Evolutionary conservation across 2,888 invertebrate species (phyloP).

Genomic region (Phalera bucephala): DNA sequence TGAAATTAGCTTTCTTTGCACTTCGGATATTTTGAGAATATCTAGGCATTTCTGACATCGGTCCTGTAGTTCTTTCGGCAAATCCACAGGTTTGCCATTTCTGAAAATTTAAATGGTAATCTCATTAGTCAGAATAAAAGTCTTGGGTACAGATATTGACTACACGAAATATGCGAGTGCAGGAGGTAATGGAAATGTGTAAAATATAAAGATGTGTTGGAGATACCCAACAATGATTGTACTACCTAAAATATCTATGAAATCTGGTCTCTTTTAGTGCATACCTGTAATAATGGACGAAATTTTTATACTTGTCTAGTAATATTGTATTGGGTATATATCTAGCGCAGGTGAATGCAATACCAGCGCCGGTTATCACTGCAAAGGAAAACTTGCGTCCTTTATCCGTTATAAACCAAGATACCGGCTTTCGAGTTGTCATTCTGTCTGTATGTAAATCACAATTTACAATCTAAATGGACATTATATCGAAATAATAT

Average conservation of each 20-base stretch:
- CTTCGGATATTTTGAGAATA: slow-evolving; percentile 79
- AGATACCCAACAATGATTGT: no score
- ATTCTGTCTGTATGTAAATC: no score
- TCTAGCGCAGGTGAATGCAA: slow-evolving; percentile 77
- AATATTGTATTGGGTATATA: slow-evolving; percentile 85
- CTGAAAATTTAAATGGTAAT: slow-evolving; percentile 60
- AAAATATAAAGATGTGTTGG: no score
- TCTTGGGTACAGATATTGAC: neutral
- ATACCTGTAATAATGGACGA: slow-evolving; percentile 85
- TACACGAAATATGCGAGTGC: neutral
- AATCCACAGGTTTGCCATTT: slow-evolving; percentile 81
- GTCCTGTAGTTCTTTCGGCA: slow-evolving; percentile 73
- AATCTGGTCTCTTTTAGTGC: no score
- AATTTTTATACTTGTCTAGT: slow-evolving; percentile 83
- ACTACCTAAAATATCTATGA: no score
- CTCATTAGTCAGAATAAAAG: no score
- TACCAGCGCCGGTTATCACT: slow-evolving; percentile 63
- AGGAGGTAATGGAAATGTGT: no score
- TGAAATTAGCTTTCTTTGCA: slow-evolving; percentile 74
- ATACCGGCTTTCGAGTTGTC: slow-evolving; percentile 52
- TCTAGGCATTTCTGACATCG: slow-evolving; percentile 83
- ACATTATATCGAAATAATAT: no score
- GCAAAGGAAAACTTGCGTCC: slow-evolving; percentile 80
- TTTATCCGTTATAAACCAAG: slow-evolving; percentile 80
- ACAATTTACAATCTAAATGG: no score